phyloP scores from a whole-genome alignment of 2,797 vertebrate species.

The Paedocypris micromegethes region DNA sequence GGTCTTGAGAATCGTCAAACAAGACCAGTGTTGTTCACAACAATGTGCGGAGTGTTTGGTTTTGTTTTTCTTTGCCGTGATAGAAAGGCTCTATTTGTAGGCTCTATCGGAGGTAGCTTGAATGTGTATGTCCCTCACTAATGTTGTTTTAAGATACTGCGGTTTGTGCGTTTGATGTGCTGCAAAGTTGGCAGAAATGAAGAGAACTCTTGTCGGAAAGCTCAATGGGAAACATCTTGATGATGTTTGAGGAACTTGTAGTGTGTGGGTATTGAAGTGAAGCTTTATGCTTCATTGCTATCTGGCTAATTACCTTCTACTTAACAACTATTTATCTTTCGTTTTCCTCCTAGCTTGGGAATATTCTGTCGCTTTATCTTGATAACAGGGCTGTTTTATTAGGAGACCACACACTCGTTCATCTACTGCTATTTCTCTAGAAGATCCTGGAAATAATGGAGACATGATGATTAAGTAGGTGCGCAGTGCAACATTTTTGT shows the following conservation, averaged over 20 bases:
- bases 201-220: conserved; percentile 22
- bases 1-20: conserved; percentile 33
- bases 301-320: conserved; percentile 15
- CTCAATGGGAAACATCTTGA: conserved; percentile 25
- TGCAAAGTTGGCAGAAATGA: conserved; percentile 21
- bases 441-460: no score
- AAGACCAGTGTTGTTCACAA: conserved; percentile 50
- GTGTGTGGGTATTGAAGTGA: conserved; percentile 2
- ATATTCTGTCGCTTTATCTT: no score
- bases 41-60: conserved; percentile 42
- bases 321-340: conserved; percentile 5
- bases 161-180: conserved; percentile 36
- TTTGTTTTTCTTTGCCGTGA: conserved; percentile 31
- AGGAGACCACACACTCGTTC: no score
- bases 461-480: no score
- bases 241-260: conserved; percentile 33
- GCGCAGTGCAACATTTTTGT: no score
- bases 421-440: no score
- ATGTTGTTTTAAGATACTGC: conserved; percentile 45
- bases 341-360: no score
- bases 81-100: conserved; percentile 45
- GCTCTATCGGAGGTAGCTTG: conserved; percentile 38
- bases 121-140: conserved; percentile 46
- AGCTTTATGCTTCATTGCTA: conserved; percentile 18
- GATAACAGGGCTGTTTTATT: no score